Evolutionary conservation across 2,888 invertebrate genomes (phyloP).

Genomic region (Notodonta ziczac): DNA sequence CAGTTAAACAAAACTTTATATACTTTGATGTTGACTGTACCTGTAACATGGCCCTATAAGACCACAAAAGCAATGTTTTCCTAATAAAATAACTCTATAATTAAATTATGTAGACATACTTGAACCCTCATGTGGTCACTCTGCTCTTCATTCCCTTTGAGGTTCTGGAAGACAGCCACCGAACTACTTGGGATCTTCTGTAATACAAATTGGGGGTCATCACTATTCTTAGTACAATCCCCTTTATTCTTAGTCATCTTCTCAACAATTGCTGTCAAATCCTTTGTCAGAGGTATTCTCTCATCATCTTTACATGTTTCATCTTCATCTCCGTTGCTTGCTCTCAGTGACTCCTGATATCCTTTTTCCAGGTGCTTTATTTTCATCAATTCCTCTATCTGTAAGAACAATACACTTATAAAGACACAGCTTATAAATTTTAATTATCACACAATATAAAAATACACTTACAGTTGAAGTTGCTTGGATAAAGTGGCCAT

Average conservation of each 20-base stretch:
- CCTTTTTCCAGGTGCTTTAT: constrained; percentile 78
- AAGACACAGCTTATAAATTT: constrained; percentile 3
- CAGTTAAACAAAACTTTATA: too few relatives aligned
- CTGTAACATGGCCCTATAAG: background rate
- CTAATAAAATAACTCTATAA: background rate
- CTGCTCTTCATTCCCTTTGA: constrained; percentile 57
- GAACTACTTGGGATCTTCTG: constrained; percentile 85
- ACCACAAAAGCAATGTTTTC: background rate
- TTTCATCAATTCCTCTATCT: constrained; percentile 75
- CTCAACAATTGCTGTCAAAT: constrained; percentile 84
- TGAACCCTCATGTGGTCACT: constrained; percentile 84
- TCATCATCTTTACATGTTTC: constrained; percentile 51
- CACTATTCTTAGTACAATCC: constrained; percentile 34
- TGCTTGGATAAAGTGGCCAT: constrained; percentile 74
- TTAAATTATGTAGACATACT: constrained; percentile 58
- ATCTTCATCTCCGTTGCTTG: constrained; percentile 35
- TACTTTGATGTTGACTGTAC: constrained; percentile 1
- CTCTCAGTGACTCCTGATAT: constrained; percentile 69
- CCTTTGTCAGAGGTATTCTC: constrained; percentile 77
- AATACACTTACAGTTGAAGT: constrained; percentile 71
- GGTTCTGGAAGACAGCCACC: constrained; percentile 87
- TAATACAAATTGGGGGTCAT: constrained; percentile 63
- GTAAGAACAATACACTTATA: constrained; percentile 27
- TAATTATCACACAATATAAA: background rate
- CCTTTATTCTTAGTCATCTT: constrained; percentile 70